Conservation (phyloP, 2,113 vertebrate species). For the Sceloporus tristichus region DNA sequence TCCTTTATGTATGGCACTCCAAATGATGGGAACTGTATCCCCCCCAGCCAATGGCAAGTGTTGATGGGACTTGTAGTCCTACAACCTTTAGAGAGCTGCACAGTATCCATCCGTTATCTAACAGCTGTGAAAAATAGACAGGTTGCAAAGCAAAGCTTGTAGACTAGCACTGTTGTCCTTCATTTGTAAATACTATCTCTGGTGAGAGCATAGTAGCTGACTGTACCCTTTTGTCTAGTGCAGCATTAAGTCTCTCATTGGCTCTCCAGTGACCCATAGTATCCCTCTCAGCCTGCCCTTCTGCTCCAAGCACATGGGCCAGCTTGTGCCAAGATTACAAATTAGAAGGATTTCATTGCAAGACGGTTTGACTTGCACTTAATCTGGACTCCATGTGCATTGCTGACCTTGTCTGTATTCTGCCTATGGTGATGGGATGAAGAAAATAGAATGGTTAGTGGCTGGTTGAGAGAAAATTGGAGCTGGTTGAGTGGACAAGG, state of each 20-base stretch:
- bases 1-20: no score
- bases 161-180: background rate
- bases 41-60: background rate
- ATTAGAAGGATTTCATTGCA: background rate
- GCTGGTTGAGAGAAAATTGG: background rate
- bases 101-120: no score
- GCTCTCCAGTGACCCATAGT: accelerated
- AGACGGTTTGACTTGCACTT: background rate
- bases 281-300: conserved; percentile 10
- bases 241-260: background rate
- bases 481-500: background rate
- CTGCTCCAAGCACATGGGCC: background rate
- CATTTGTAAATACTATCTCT: background rate
- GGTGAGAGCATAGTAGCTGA: conserved; percentile 13
- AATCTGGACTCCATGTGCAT: background rate
- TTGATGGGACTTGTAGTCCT: background rate
- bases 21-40: no score
- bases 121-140: no score
- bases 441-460: background rate
- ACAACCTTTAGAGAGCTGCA: background rate
- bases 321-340: background rate
- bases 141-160: no score
- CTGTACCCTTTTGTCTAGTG: conserved; percentile 4
- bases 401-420: conserved; percentile 4
- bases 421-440: no score